Evolutionary conservation across 2,888 invertebrate genomes (phyloP), one percentile per base, ranked within the genome.

Genomic region (Drosophila peninsularis): DNA sequence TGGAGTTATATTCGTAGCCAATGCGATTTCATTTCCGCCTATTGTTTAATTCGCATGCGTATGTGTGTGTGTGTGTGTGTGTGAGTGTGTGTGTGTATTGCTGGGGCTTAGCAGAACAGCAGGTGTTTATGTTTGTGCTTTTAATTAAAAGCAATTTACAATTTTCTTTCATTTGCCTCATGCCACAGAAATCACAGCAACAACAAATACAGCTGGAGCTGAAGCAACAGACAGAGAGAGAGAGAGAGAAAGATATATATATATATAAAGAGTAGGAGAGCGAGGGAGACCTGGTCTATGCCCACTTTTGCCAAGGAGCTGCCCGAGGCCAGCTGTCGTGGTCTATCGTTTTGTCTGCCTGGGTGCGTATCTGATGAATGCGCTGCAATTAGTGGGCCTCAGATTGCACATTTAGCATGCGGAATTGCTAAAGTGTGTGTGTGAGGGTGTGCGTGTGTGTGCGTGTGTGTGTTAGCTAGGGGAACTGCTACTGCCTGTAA

Each of bases 111-210:
- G 53, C 56, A 50, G 71, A 75, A 85, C 85, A 86, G 85, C 85
- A 86, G 85, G 85, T 86, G 85, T 82, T 87, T 86, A 81, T 87
- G 87, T 83, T 85, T 86, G 85, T 85, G 88, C 86, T 89, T 90
- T 89, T 89, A 89, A 89, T 89, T 89, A 89, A 89, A 89, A 90
- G 84, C 82, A 80, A 89, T 87, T 87, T 89, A 87, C 89, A 86
- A 86, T 89, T 80, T 82, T 87, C 82, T 80, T 81, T 83, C 79
- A 82, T 88, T 86, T 72, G 76, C 71, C 73, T 58, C 56, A 61
- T 57, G 62, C 68, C 68, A 70, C 72, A 63, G 76, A 68, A 82
- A 74, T 72, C 78, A 67, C 53, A 69, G 62, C 55, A 62, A 45
- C 44, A 68, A 45, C 54, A 71, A 58, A 21, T 37, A 52, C 36